Conservation (phyloP, 2,888 invertebrate species). For the Drosophila neonasuta region DNA sequence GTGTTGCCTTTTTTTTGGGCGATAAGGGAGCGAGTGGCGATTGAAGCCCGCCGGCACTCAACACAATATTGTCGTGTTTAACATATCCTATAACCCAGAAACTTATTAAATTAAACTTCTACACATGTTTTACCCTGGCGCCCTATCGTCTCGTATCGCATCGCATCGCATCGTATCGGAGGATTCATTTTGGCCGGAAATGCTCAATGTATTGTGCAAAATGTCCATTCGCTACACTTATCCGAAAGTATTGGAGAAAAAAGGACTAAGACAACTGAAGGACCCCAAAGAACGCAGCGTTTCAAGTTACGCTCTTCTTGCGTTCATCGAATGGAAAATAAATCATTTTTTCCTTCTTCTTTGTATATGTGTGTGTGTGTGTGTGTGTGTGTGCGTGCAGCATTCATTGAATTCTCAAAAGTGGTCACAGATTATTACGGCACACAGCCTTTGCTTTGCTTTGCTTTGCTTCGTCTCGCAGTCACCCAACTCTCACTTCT, state of each 20-base stretch:
- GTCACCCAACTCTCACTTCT: background rate
- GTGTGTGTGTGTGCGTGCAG: conserved; percentile 35
- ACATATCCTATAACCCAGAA: conserved; percentile 64
- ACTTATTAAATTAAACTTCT: conserved; percentile 78
- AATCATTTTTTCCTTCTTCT: conserved; percentile 57
- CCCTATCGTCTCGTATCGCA: conserved; percentile 19
- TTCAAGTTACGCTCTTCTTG: conserved; percentile 70
- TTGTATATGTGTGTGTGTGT: conserved; percentile 12
- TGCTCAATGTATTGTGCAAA: conserved; percentile 76
- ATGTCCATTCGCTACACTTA: conserved; percentile 61
- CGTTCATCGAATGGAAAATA: conserved; percentile 75
- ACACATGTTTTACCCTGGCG: conserved; percentile 66
- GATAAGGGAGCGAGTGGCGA: background rate
- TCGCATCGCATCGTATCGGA: conserved; percentile 33
- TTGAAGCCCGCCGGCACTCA: conserved; percentile 27
- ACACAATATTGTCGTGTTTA: conserved; percentile 66
- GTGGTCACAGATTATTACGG: conserved; percentile 70
- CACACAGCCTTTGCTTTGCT: conserved; percentile 72
- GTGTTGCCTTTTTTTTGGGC: conserved; percentile 37
- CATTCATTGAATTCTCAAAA: conserved; percentile 73
- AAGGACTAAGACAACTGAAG: conserved; percentile 1
- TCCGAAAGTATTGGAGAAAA: conserved; percentile 25
- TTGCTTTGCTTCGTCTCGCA: conserved; percentile 52
- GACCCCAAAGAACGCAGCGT: conserved; percentile 26
- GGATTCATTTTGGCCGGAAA: conserved; percentile 57